phyloP scores from a whole-genome alignment of 2,797 vertebrate genomes.

The Monodelphis domestica region DNA sequence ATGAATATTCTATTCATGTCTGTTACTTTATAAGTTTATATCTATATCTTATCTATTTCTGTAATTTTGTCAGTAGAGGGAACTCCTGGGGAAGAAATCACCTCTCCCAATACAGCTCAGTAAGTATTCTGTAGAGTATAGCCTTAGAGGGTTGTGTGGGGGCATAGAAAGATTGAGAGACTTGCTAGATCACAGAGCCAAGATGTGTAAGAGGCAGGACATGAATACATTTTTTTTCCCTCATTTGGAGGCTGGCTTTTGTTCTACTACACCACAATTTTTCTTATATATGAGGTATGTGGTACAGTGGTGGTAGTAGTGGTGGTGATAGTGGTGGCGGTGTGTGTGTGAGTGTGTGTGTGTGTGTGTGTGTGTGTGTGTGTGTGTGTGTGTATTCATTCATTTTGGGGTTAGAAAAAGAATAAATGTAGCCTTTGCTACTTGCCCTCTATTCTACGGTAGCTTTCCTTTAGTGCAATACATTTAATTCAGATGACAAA shows the following conservation, averaged over 20 bases:
- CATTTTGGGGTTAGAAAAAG: background rate
- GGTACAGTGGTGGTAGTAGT: no score
- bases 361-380: background rate
- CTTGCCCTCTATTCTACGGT: background rate
- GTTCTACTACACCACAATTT: background rate
- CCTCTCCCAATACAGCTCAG: background rate
- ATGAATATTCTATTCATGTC: background rate
- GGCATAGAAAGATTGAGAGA: background rate
- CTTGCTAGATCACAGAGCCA: background rate
- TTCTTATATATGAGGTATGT: background rate
- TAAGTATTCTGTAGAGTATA: background rate
- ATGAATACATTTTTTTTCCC: background rate
- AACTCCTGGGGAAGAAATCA: background rate
- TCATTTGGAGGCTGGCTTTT: background rate
- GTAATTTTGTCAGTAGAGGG: background rate
- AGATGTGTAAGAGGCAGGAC: background rate
- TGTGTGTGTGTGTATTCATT: background rate
- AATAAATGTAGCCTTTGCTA: background rate
- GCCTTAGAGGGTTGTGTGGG: background rate
- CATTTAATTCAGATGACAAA: constrained; percentile 51
- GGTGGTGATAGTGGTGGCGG: no score
- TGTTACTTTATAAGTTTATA: background rate
- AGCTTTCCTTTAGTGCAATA: constrained; percentile 15
- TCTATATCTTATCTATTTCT: background rate
- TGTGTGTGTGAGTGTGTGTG: background rate